phyloP scores from a whole-genome alignment of 2,888 invertebrate species.

The Rhimphoctona megacephalus region DNA sequence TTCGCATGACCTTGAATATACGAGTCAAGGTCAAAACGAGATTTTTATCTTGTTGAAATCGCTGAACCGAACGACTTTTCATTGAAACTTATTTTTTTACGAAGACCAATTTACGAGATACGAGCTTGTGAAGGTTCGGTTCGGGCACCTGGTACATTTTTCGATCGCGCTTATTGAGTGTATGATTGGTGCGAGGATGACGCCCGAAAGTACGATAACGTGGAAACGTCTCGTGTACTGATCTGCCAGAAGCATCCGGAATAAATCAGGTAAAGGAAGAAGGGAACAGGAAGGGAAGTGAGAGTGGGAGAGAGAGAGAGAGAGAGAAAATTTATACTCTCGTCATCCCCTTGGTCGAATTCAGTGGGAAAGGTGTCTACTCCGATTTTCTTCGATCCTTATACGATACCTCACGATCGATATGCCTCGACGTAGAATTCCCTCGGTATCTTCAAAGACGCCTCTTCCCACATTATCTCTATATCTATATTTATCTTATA shows the following conservation, averaged over 20 bases:
- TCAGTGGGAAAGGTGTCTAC: slow-evolving; percentile 55
- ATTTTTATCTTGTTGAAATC: background rate
- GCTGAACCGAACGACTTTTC: background rate
- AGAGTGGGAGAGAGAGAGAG: slow-evolving; percentile 23
- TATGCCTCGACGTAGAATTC: slow-evolving; percentile 40
- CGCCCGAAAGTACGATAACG: slow-evolving; percentile 27
- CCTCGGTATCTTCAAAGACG: slow-evolving; percentile 36
- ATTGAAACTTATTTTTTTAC: slow-evolving; percentile 6
- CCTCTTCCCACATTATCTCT: slow-evolving; percentile 9
- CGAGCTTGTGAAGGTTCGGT: background rate
- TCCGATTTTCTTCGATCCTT: slow-evolving; percentile 63
- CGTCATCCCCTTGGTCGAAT: slow-evolving; percentile 59
- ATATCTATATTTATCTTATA: slow-evolving; percentile 14
- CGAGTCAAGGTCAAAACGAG: background rate
- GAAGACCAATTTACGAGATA: background rate
- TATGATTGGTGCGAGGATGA: slow-evolving; percentile 43
- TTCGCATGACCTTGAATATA: background rate
- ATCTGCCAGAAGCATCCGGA: slow-evolving; percentile 56
- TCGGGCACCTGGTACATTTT: slow-evolving; percentile 40
- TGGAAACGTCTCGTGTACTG: slow-evolving; percentile 40
- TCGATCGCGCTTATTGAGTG: slow-evolving; percentile 53
- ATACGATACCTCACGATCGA: slow-evolving; percentile 53
- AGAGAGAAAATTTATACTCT: slow-evolving; percentile 27
- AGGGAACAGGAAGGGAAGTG: too few species aligned
- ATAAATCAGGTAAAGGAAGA: slow-evolving; percentile 50